Evolutionary conservation across 2,113 vertebrate genomes (phyloP).

Genomic region (Odontophorus gujanensis): DNA sequence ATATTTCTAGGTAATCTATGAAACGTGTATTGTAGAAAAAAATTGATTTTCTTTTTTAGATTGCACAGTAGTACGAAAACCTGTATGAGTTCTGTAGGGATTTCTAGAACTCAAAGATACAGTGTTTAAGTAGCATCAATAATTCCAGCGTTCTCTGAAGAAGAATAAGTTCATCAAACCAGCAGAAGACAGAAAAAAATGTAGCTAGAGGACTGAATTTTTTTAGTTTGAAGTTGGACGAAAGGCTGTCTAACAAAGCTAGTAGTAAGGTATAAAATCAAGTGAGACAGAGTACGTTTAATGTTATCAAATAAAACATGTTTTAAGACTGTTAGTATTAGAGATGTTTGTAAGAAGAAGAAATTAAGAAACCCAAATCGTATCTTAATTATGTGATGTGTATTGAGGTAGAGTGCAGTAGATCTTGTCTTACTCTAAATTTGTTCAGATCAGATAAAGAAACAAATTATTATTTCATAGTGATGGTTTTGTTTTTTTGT

Average conservation of each 20-base stretch:
- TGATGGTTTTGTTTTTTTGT: too few species aligned
- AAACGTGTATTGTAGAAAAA: not conserved
- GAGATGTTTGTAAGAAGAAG: not conserved
- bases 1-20: too few species aligned
- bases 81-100: rapidly evolving
- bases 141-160: not conserved
- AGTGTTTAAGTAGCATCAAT: not conserved
- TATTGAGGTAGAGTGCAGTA: not conserved
- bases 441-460: not conserved
- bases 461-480: rapidly evolving
- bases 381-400: not conserved
- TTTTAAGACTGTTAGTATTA: not conserved
- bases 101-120: not conserved
- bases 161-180: not conserved
- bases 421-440: not conserved
- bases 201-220: not conserved
- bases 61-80: not conserved
- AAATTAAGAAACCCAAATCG: not conserved
- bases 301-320: not conserved
- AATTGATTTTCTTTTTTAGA: not conserved
- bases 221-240: not conserved
- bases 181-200: not conserved
- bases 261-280: not conserved
- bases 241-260: not conserved
- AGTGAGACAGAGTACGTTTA: not conserved